phyloP scores from a whole-genome alignment of 2,113 vertebrate species.

The Malurus alboscapulatus region DNA sequence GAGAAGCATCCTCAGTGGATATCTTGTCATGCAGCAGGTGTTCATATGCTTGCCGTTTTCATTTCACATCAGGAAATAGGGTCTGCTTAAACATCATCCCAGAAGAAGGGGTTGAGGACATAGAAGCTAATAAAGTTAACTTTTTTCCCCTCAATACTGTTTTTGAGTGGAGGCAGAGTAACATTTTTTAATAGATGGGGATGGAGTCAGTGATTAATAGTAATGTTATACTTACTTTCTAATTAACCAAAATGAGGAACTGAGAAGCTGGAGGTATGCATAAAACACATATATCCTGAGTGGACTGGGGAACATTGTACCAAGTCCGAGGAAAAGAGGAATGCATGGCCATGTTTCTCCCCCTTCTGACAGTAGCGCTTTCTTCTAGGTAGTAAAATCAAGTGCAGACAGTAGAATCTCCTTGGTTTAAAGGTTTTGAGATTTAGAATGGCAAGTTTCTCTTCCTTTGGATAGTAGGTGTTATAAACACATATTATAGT shows the following conservation, averaged over 20 bases:
- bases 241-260: background rate
- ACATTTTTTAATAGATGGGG: background rate
- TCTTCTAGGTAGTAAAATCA: background rate
- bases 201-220: accelerated
- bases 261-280: background rate
- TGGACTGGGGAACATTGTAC: background rate
- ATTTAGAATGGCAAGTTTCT: background rate
- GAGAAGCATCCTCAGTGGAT: background rate
- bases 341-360: background rate
- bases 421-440: background rate
- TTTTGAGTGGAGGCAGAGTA: background rate
- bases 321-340: background rate
- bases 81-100: background rate
- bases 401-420: background rate
- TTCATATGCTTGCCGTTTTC: background rate
- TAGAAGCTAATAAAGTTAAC: background rate
- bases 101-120: background rate
- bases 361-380: background rate
- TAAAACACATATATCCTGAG: accelerated
- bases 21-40: background rate
- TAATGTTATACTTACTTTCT: background rate
- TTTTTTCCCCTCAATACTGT: accelerated
- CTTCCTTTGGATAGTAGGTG: background rate
- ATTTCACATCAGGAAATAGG: background rate
- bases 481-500: no score